phyloP scores from a whole-genome alignment of 2,888 invertebrate species.

The Baccha elongata region DNA sequence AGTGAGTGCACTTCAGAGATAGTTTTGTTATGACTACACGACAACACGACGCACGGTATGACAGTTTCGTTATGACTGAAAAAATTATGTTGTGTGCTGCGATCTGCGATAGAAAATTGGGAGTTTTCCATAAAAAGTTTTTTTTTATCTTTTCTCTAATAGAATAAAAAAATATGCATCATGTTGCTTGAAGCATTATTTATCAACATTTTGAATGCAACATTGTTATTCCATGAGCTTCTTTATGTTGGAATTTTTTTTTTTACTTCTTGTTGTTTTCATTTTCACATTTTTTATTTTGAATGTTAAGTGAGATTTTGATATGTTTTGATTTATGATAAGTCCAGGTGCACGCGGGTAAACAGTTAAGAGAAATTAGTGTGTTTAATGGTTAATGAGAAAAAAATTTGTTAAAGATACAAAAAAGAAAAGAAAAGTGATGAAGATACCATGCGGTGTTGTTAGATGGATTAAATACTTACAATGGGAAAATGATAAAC shows the following conservation, averaged over 20 bases:
- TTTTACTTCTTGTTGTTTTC: conserved; percentile 7
- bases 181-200: conserved; percentile 60
- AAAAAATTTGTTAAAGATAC: conserved; percentile 22
- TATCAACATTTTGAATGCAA: conserved; percentile 54
- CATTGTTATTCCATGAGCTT: conserved; percentile 31
- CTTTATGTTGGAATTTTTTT: conserved; percentile 39
- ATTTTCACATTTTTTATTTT: conserved; percentile 10
- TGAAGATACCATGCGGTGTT: conserved; percentile 32
- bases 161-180: conserved; percentile 33
- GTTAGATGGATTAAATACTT: too few species aligned
- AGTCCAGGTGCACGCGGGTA: conserved; percentile 15
- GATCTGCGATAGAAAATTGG: too few species aligned
- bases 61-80: conserved; percentile 63
- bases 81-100: not conserved
- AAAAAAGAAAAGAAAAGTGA: conserved; percentile 51
- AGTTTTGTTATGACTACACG: conserved; percentile 6
- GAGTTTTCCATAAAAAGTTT: conserved; percentile 51
- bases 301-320: conserved; percentile 32
- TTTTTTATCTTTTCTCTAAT: not conserved
- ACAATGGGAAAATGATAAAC: too few species aligned
- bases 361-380: conserved; percentile 53
- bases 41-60: conserved; percentile 30
- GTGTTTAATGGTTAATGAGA: conserved; percentile 51
- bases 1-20: not conserved
- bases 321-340: conserved; percentile 66